A percentile compares a stretch with the other conserved stretches of the same genome.
phyloP scores from a whole-genome alignment of 1,140 invertebrate species.

The Zaprionus davidi region DNA sequence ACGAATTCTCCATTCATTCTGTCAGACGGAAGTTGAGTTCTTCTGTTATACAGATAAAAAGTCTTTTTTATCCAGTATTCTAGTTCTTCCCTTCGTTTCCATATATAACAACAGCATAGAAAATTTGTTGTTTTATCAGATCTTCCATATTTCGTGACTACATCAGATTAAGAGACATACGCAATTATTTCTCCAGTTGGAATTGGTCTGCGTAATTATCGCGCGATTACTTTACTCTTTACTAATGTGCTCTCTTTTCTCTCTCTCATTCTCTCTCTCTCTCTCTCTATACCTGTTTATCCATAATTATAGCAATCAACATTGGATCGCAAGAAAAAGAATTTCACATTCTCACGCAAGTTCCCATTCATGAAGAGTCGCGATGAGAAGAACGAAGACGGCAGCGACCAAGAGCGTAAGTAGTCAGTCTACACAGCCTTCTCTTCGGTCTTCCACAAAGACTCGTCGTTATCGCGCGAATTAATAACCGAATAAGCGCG shows the following conservation, averaged over 20 bases:
- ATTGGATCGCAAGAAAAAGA: conserved; percentile 98
- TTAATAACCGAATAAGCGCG: conserved; percentile 5
- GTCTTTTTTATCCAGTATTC: too few species aligned
- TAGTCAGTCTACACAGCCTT: conserved; percentile 72
- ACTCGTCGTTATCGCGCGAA: not conserved
- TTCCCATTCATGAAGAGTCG: conserved; percentile 99
- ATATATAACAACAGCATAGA: not conserved
- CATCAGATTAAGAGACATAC: not conserved
- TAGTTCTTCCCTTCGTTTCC: too few species aligned
- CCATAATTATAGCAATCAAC: conserved; percentile 91
- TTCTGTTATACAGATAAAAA: too few species aligned
- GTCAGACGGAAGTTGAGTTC: too few species aligned
- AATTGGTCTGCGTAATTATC: not conserved
- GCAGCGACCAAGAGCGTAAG: conserved; percentile 99
- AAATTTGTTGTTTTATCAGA: not conserved
- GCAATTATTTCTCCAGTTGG: conserved; percentile 6
- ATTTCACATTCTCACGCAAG: conserved; percentile 98
- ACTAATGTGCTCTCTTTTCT: conserved; percentile 1
- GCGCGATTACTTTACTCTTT: conserved; percentile 3
- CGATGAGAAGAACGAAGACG: conserved; percentile 98
- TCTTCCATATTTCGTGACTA: not conserved
- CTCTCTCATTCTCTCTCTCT: not conserved
- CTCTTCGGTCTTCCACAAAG: conserved; percentile 3
- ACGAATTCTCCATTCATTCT: too few species aligned
- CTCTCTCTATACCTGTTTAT: conserved; percentile 12